A percentile compares a stretch with the other conserved stretches of the same genome.
phyloP scores from a whole-genome alignment of 1,140 invertebrate genomes.

The Microvelia longipes region DNA sequence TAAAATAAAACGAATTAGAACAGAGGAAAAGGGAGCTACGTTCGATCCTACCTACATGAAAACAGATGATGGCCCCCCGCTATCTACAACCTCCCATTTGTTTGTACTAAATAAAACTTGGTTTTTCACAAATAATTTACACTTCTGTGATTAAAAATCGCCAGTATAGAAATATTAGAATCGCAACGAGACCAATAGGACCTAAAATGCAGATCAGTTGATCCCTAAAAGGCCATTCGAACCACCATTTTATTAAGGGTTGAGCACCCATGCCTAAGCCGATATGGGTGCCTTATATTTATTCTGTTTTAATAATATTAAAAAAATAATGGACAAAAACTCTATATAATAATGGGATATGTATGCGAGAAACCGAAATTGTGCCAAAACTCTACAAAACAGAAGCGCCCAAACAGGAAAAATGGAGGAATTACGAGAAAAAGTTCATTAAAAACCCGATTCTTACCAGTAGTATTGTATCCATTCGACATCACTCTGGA shows the following conservation, averaged over 20 bases:
- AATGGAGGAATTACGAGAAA: conserved; percentile 7
- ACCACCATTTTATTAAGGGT: background rate
- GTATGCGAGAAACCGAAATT: background rate
- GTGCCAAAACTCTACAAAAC: background rate
- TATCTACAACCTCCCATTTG: conserved; percentile 54
- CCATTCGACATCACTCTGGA: conserved; percentile 12
- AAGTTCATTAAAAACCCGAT: conserved; percentile 12
- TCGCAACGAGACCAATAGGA: background rate
- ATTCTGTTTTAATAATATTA: conserved; percentile 3
- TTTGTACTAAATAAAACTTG: conserved; percentile 22
- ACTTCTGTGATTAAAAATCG: background rate
- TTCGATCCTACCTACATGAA: background rate
- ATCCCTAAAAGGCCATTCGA: conserved; percentile 1
- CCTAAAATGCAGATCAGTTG: background rate
- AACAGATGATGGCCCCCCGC: conserved; percentile 35
- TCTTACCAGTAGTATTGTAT: conserved; percentile 9
- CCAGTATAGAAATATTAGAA: background rate
- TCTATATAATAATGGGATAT: conserved; percentile 6
- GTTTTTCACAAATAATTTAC: background rate
- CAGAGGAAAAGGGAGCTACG: no score
- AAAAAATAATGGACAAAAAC: conserved; percentile 7
- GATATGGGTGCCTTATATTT: conserved; percentile 7
- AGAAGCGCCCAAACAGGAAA: background rate
- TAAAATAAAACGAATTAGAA: no score
- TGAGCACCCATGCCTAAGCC: background rate